A percentile compares a stretch with the other conserved stretches of the same genome.
These are phyloP conservation scores for Horisme vitalbata DNA, from an alignment of 2,888 invertebrate genomes.

Conservation along the genomic window DNA sequence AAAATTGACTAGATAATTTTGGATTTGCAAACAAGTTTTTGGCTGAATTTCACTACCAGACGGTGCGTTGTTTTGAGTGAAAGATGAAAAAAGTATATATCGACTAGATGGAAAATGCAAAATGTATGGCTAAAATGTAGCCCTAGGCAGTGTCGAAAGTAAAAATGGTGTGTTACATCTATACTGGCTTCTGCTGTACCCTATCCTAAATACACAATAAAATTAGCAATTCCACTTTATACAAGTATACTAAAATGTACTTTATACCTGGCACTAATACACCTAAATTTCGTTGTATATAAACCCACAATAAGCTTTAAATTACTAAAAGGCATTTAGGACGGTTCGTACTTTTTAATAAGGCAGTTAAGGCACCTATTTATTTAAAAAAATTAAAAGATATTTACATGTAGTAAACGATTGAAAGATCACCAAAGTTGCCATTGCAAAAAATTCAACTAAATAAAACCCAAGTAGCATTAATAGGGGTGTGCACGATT, in stretches of 20 bases:
- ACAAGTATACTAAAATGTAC: slow-evolving; percentile 58
- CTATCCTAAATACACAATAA: slow-evolving; percentile 29
- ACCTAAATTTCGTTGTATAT: slow-evolving; percentile 62
- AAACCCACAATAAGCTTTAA: slow-evolving; percentile 58
- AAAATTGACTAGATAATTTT: slow-evolving; percentile 80
- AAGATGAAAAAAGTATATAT: slow-evolving; percentile 44
- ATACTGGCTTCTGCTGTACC: slow-evolving; percentile 24
- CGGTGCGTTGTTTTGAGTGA: slow-evolving; percentile 35
- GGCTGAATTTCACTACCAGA: slow-evolving; percentile 59
- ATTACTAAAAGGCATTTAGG: slow-evolving; percentile 65
- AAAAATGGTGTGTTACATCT: slow-evolving; percentile 22
- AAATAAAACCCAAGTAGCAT: too few relatives aligned
- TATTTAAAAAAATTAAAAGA: slow-evolving; percentile 41
- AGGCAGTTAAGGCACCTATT: slow-evolving; percentile 72
- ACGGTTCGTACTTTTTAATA: slow-evolving; percentile 70
- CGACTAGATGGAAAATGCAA: slow-evolving; percentile 56
- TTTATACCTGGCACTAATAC: slow-evolving; percentile 70
- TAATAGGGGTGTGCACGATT: too few relatives aligned
- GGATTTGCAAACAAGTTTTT: slow-evolving; percentile 67
- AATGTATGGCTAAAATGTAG: slow-evolving; percentile 36
- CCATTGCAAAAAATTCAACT: slow-evolving; percentile 17
- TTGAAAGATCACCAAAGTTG: slow-evolving; percentile 1
- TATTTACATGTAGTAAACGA: background rate
- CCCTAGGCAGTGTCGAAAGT: slow-evolving; percentile 25
- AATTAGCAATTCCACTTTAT: slow-evolving; percentile 31